These are phyloP conservation scores for Periparus ater DNA, from an alignment of 2,797 vertebrate genomes.

Conservation along the genomic window DNA sequence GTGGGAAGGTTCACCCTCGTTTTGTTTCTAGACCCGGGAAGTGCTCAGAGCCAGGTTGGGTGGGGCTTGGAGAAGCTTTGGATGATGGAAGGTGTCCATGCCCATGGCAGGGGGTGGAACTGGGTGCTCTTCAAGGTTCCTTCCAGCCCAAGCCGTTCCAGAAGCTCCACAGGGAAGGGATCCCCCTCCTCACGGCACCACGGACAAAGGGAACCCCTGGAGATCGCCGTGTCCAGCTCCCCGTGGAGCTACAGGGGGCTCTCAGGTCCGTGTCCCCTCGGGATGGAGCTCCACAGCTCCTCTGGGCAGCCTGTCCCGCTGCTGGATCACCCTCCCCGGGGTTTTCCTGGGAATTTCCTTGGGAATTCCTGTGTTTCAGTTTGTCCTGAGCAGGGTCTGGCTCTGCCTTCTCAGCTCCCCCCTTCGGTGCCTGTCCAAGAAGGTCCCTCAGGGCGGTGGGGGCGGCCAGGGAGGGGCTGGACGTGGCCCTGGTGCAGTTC, in stretches of 20 bases:
- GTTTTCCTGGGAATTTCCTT: fast-evolving
- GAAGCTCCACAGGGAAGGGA: background rate
- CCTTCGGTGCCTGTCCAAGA: background rate
- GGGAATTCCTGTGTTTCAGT: background rate
- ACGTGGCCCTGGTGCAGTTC: fast-evolving
- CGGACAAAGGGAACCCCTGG: background rate
- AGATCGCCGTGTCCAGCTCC: background rate
- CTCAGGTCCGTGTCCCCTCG: fast-evolving
- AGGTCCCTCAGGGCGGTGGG: background rate
- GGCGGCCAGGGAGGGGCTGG: background rate
- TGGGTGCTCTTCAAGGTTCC: background rate
- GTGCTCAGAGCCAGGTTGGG: background rate
- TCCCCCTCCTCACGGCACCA: background rate
- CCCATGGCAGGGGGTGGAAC: background rate
- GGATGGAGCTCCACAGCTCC: background rate
- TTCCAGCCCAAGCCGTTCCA: background rate
- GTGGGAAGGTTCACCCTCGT: background rate
- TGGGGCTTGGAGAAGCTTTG: background rate
- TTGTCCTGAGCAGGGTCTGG: background rate
- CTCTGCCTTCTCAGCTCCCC: background rate
- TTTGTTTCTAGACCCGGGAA: background rate
- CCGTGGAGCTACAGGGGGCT: fast-evolving
- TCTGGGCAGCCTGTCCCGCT: background rate
- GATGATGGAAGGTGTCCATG: background rate
- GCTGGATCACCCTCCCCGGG: no score